Base-by-base conservation (phyloP, 1,140 invertebrate species). In the Zaprionus gabonicus region DNA sequence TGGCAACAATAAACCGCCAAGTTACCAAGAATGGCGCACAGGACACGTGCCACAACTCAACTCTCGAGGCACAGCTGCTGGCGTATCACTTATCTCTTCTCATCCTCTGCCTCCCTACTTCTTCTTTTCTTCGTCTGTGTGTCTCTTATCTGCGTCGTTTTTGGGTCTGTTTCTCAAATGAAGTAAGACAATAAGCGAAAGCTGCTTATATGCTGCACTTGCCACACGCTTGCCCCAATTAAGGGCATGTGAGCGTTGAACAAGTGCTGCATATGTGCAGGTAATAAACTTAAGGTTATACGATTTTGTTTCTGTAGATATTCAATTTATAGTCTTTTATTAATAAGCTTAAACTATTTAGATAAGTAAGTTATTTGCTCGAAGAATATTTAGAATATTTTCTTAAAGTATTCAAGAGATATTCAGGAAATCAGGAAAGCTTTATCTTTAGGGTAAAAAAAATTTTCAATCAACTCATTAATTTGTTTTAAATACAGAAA, bases 1-100 rank as follows among this genome's bases (percentile, higher is more conserved):
- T 20, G 71, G 46, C 65, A 66, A 74, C 70, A 77, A 74, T 77
- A 80, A 78, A 78, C 78, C 78, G 75, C 70, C 65, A 56, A 75
- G 53, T 65, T 66, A 64, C 44, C 56, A 34, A 46, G 6, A 71
- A 64, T 60, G 58, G 38, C 7, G 49, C 36, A 38, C 6, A 57
- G 63, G 53, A 79, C 73, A 76, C 77, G 77, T 79, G 73, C 77
- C 77, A 66, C 41, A 36, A 56, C 57, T 67, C 36, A 51, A 5
- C 17, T 57, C 67, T 71, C 4, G 31, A 41, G 44, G 53, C 68
- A 64, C 74, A 76, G 75, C 70, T 78, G 70, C 31, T 77, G 41
- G 49, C 73, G 71, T 71, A 63, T 76, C 68, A 63, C 69, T 72
- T 78, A 78, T 67, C 65, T 55, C 17, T 17, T 17, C 31, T 3